Evolutionary conservation across 1,140 invertebrate genomes (phyloP).

Genomic region (Chionoecetes opilio): DNA sequence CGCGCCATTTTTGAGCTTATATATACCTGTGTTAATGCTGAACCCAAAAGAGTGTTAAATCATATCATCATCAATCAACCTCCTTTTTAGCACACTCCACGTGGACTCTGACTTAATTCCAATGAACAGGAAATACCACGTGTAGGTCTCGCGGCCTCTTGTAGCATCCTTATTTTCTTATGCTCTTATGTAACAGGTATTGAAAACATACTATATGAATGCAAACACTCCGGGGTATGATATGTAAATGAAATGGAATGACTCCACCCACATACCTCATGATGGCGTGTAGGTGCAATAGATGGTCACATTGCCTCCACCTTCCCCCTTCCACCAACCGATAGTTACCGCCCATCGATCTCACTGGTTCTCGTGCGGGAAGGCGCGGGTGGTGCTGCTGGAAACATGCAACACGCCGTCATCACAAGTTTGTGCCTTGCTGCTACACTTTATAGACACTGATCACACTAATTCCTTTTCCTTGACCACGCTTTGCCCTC

Average conservation of each 20-base stretch:
- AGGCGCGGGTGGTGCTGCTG: background rate
- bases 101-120: too few species aligned
- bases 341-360: background rate
- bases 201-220: background rate
- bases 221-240: background rate
- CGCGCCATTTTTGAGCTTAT: too few species aligned
- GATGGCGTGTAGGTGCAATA: background rate
- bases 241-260: slow-evolving; percentile 21
- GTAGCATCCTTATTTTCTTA: too few species aligned
- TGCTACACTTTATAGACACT: background rate
- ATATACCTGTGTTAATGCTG: too few species aligned
- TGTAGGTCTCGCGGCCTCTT: too few species aligned
- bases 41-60: too few species aligned
- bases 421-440: background rate
- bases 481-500: background rate
- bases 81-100: too few species aligned
- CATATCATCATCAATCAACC: too few species aligned
- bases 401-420: slow-evolving; percentile 24
- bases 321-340: background rate
- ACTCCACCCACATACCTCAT: slow-evolving; percentile 7
- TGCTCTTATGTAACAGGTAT: too few species aligned
- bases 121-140: too few species aligned
- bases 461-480: background rate
- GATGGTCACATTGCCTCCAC: background rate
- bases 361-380: background rate